phyloP scores from a whole-genome alignment of 2,113 vertebrate species.

The Apodemus speciosus region DNA sequence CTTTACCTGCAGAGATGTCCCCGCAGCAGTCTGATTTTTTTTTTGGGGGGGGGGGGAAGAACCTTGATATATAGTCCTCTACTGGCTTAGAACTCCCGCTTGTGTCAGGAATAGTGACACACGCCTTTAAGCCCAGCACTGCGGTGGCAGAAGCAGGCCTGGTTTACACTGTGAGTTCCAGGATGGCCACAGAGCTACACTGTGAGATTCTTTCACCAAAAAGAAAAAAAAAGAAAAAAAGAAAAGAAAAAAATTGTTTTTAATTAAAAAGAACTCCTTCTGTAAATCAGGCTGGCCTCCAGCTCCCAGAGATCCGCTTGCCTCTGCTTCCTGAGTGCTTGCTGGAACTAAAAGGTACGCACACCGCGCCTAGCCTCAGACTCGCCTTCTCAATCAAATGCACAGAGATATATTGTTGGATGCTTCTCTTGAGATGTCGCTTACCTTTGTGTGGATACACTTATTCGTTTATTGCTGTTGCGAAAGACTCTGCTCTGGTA shows the following conservation, averaged over 20 bases:
- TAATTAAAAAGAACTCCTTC: neutral
- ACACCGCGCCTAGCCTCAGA: neutral
- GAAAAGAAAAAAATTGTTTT: fast-evolving
- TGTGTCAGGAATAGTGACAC: neutral
- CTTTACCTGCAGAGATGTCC: neutral
- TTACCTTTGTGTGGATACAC: neutral
- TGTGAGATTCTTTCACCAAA: neutral
- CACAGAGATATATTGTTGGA: neutral
- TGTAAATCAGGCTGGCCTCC: neutral
- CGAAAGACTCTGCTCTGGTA: neutral
- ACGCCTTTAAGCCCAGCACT: neutral
- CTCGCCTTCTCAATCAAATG: neutral
- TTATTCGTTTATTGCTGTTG: neutral
- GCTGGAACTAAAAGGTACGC: too few relatives aligned
- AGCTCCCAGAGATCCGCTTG: neutral
- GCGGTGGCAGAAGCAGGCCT: neutral
- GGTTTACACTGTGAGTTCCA: neutral
- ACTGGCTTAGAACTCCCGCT: neutral
- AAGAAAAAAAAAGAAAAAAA: neutral
- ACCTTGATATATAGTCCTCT: neutral
- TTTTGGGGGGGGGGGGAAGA: neutral
- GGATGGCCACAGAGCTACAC: neutral
- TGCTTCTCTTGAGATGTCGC: neutral
- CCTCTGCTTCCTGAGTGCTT: neutral
- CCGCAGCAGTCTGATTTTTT: neutral